Evolutionary conservation across 2,888 invertebrate species (phyloP), one percentile per base, ranked within the genome.

Genomic region (Chloromyia formosa): DNA sequence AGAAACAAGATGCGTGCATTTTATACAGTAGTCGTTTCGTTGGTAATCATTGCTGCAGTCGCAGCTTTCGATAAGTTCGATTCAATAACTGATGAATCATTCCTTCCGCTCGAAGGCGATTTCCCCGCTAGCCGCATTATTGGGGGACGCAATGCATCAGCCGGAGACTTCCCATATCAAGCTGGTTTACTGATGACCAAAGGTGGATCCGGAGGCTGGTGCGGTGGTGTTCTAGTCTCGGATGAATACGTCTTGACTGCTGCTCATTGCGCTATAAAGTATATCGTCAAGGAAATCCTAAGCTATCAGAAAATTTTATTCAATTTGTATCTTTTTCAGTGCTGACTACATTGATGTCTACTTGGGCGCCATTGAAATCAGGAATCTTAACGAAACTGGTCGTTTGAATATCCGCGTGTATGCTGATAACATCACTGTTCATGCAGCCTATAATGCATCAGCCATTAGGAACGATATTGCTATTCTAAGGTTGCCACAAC

Each of bases 331-430:
- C n/a, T n/a, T n/a, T 58, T 58, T 56, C 58, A 71, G 71, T 10
- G 71, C 58, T 18, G 35, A 58, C 40, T 71, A 35, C n/a, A 56
- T 71, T 12, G 42, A 56, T 2, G 71, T 71, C 20, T 71, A 71
- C 22, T 22, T 71, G 23, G 84, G 84, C 20, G 85, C 84, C 35
- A 82, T 84, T 74, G 84, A 84, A 74, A 84, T 84, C 42, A 83
- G 83, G 75, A 84, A 84, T 62, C 80, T 82, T 75, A 80, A 83
- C 54, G 85, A 84, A 73, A 76, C 79, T 73, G 84, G 84, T n/a
- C 87, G 86, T 49, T 82, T 82, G 77, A 85, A 87, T n/a, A 84
- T 85, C 42, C 81, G 80, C 77, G 82, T 82, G 20, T 81, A 82
- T 23, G 81, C 79, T 77, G 78, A 78, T 22, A 81, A 83, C 76